Conservation (phyloP, 2,113 vertebrate species). For the sheep (Ovis aries) region ARS-UI_Ramb_v3.0 NC_056055.1:213155501-213156000, state of each 20-base stretch:
- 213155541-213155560: neutral
- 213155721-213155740: neutral
- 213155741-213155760: neutral
- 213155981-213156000: neutral
- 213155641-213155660: neutral
- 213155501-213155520: neutral
- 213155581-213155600: neutral
- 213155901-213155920: neutral
- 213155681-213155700: neutral
- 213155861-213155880: neutral
- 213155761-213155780: neutral
- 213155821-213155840: neutral
- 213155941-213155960: neutral
- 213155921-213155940: neutral
- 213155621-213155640: neutral
- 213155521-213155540: neutral
- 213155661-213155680: neutral
- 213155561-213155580: neutral
- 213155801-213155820: neutral
- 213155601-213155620: neutral
- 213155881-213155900: neutral
- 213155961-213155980: neutral
- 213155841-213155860: neutral
- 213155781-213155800: neutral
- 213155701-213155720: neutral